Evolutionary conservation across 2,113 vertebrate genomes (phyloP).

Genomic region (Epinephelus cyanopodus): DNA sequence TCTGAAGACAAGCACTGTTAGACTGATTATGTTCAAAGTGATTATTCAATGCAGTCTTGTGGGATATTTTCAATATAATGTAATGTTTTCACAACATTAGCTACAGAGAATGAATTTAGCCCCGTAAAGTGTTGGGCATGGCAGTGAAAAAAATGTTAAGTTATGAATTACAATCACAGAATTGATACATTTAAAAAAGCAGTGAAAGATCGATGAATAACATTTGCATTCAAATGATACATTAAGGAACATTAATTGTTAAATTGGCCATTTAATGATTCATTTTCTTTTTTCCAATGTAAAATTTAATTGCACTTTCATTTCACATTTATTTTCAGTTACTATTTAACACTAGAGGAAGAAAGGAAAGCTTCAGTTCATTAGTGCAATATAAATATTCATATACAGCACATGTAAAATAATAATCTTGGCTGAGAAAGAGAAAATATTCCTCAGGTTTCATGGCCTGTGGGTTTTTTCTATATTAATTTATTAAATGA

Average conservation of each 20-base stretch:
- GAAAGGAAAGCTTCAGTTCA: not conserved
- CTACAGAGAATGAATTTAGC: not conserved
- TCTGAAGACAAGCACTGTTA: not conserved
- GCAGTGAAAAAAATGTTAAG: no score
- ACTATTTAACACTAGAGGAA: not conserved
- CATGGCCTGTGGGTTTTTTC: not conserved
- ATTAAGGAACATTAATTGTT: constrained; percentile 2
- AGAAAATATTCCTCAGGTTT: not conserved
- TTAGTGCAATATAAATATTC: constrained; percentile 10
- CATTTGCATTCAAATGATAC: constrained; percentile 22
- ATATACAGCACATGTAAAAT: not conserved
- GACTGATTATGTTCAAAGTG: not conserved
- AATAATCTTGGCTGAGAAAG: constrained; percentile 7
- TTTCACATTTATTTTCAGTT: constrained; percentile 10
- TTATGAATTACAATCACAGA: no score
- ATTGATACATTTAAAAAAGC: no score
- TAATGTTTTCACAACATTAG: not conserved
- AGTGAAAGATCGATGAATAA: not conserved
- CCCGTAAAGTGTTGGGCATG: not conserved
- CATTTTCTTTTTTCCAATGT: not conserved
- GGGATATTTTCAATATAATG: not conserved
- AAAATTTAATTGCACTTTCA: constrained; percentile 19
- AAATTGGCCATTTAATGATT: not conserved
- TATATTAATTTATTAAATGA: not conserved
- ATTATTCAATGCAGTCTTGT: not conserved